Evolutionary conservation across 2,888 invertebrate genomes (phyloP), one percentile per base, ranked within the genome.

Genomic region (Ormyrus nitidulus): DNA sequence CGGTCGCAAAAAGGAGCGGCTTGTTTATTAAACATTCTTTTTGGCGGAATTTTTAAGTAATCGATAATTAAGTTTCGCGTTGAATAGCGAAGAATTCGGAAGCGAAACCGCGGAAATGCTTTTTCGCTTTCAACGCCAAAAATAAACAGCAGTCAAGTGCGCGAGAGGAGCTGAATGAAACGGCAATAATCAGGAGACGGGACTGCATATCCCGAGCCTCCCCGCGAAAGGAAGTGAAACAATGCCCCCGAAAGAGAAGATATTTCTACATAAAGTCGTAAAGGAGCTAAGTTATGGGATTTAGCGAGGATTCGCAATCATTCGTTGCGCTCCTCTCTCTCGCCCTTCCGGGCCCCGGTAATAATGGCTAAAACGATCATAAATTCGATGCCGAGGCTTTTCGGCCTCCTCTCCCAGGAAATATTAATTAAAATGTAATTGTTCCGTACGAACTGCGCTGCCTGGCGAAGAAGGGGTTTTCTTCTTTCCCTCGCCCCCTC

Each of bases 401-500:
- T 77, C 86, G 87, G 85, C 86, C 89, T 86, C 87, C 87, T 88
- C 87, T 86, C 89, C 89, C 89, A 89, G 89, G 89, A 90, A 90
- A 90, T 90, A 90, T 90, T 90, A 90, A 90, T 90, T 90, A 90
- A 90, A 90, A 90, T 90, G 89, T 90, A 90, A 90, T 90, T 90
- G 90, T 90, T 89, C 88, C 86, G 88, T 88, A 86, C 72, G 80
- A 82, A 80, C 74, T 80, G 77, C 65, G 54, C 76, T 34, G 58
- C 53, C 62, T 11, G 7, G 53, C 34, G 49, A 64, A 71, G 56
- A 80, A 78, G 80, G 34, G 82, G 82, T 80, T 82, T 74, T 75
- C 77, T 70, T 56, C 68, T 61, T 34, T 34, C 54, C 62, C 62
- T 19, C 34, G 4, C 74, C 66, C 46, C 62, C 59, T 4, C 44